phyloP scores from a whole-genome alignment of 2,113 vertebrate species.

The Mixornis gularis region DNA sequence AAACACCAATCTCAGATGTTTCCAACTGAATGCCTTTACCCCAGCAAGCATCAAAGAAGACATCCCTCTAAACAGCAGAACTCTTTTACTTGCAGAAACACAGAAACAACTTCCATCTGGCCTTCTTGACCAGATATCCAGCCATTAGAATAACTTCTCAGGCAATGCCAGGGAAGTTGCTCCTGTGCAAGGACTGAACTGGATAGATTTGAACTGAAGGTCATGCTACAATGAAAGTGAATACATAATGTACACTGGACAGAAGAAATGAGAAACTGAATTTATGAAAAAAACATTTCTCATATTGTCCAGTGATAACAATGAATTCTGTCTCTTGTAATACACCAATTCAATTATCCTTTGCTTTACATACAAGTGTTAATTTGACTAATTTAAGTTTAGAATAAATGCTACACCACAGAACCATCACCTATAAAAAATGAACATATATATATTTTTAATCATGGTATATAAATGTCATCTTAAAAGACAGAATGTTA shows the following conservation, averaged over 20 bases:
- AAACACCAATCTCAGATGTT: background rate
- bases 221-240: background rate
- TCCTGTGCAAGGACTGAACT: background rate
- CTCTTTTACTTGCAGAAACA: background rate
- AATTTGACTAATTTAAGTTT: background rate
- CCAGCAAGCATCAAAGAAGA: background rate
- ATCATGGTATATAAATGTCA: background rate
- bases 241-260: background rate
- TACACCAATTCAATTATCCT: background rate
- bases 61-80: background rate
- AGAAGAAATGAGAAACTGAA: background rate
- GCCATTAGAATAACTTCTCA: background rate
- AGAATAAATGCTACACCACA: background rate
- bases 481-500: background rate
- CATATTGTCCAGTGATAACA: background rate
- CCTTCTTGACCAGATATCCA: background rate
- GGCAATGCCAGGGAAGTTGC: background rate
- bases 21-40: background rate
- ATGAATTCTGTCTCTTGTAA: background rate
- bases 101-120: background rate
- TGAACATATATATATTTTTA: background rate
- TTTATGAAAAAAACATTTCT: background rate
- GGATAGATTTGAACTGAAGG: background rate
- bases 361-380: background rate
- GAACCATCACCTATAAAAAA: background rate